Evolutionary conservation across 2,888 invertebrate species (phyloP).

Genomic region (Eristalis intricaria): DNA sequence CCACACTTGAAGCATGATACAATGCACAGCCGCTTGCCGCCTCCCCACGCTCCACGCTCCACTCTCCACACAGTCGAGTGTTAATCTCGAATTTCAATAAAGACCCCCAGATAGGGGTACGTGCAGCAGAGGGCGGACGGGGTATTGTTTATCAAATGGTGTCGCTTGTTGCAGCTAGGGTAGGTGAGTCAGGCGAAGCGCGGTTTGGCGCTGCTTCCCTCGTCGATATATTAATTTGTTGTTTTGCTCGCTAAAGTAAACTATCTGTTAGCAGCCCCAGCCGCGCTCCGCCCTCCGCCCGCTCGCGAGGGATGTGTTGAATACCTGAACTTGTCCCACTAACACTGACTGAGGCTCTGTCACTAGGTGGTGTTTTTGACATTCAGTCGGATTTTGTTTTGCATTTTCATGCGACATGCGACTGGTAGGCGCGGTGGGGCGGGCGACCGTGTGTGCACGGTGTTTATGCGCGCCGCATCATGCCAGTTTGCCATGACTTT

Average conservation of each 20-base stretch:
- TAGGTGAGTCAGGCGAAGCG: constrained; percentile 18
- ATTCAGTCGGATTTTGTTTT: constrained; percentile 45
- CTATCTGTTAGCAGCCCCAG: neutral
- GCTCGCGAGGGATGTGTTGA: neutral
- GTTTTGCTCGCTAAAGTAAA: constrained; percentile 13
- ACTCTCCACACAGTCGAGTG: neutral
- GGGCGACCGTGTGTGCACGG: constrained; percentile 11
- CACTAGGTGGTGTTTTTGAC: constrained; percentile 43
- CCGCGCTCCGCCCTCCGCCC: too few relatives aligned
- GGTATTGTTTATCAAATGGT: constrained; percentile 46
- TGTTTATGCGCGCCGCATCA: constrained; percentile 35
- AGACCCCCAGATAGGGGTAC: neutral
- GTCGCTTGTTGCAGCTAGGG: constrained; percentile 14
- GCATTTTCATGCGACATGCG: constrained; percentile 26
- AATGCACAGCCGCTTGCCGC: neutral
- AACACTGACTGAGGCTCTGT: constrained; percentile 38
- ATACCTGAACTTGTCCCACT: constrained; percentile 63
- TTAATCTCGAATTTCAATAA: constrained; percentile 41
- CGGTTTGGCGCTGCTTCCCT: constrained; percentile 1
- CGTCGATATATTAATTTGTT: neutral
- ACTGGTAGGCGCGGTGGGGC: neutral
- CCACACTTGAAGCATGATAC: neutral
- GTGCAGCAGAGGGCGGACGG: neutral
- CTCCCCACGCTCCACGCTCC: too few relatives aligned
- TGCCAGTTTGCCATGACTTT: constrained; percentile 54